Percentiles rank a stretch among this genome's conserved stretches.
phyloP scores from a whole-genome alignment of 2,888 invertebrate genomes.

The Strigamia crassipes region DNA sequence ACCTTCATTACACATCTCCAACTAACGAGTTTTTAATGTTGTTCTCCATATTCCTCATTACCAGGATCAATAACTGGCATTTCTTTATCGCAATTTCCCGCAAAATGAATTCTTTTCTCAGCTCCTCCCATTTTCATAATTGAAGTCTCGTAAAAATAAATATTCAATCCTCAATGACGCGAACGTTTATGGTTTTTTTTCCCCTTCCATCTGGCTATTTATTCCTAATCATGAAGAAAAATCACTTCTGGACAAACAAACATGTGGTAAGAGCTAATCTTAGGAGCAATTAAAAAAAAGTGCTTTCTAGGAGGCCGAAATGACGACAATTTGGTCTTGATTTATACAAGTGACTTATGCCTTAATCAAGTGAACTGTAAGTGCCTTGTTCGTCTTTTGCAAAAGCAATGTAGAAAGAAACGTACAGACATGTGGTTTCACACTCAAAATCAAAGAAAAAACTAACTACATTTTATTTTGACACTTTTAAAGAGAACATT shows the following conservation, averaged over 20 bases:
- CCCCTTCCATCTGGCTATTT: background rate
- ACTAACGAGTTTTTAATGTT: slow-evolving; percentile 1
- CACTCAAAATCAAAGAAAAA: no score
- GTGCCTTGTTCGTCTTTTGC: no score
- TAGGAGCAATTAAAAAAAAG: background rate
- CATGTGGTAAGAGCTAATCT: background rate
- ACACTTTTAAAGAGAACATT: no score
- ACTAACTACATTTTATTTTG: no score
- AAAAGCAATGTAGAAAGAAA: no score
- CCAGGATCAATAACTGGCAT: background rate
- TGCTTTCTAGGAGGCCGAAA: background rate
- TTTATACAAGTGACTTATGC: no score
- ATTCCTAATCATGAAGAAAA: no score
- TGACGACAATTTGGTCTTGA: no score
- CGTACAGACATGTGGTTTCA: no score
- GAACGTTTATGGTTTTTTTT: background rate
- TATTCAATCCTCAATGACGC: background rate
- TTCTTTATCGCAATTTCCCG: background rate
- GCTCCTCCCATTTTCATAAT: background rate
- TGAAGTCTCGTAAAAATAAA: background rate
- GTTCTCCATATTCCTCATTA: background rate
- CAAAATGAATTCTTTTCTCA: background rate
- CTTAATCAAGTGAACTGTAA: no score
- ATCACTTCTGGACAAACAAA: background rate
- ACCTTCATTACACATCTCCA: background rate